phyloP scores from a whole-genome alignment of 2,797 vertebrate species.

The Anolis apletophallus region DNA sequence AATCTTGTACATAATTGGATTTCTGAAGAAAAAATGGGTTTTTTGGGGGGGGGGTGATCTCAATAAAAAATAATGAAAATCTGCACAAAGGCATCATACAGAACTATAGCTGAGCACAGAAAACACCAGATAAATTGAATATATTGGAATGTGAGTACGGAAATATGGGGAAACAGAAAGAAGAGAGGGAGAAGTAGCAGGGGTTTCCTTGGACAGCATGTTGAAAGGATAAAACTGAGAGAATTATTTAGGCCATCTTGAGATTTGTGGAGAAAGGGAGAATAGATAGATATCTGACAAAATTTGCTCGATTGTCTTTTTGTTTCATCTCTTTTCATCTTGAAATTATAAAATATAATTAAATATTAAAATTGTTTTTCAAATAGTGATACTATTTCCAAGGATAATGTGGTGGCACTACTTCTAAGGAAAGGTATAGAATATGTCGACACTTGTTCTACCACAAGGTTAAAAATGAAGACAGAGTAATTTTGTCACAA shows the following conservation, averaged over 20 bases:
- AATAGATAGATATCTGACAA: no score
- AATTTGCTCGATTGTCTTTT: no score
- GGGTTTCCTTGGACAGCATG: background rate
- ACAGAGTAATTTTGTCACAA: background rate
- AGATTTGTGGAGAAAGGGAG: no score
- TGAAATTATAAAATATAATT: no score
- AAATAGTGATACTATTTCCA: no score
- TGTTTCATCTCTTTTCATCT: no score
- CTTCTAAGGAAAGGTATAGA: no score
- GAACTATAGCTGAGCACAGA: background rate
- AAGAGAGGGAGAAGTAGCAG: no score
- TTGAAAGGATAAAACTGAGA: background rate
- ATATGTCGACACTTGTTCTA: no score
- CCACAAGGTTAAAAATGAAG: background rate
- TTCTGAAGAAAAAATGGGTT: background rate
- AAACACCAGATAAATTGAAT: background rate
- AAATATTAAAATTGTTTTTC: no score
- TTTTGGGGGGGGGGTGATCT: background rate
- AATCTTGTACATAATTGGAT: background rate
- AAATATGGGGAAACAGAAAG: background rate
- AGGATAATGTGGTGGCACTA: no score
- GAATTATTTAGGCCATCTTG: no score
- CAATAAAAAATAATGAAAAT: conserved; percentile 31
- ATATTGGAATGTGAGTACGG: background rate
- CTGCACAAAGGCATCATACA: background rate